Base-by-base conservation (phyloP, 2,797 vertebrate genomes). In the Danio aesculapii region DNA sequence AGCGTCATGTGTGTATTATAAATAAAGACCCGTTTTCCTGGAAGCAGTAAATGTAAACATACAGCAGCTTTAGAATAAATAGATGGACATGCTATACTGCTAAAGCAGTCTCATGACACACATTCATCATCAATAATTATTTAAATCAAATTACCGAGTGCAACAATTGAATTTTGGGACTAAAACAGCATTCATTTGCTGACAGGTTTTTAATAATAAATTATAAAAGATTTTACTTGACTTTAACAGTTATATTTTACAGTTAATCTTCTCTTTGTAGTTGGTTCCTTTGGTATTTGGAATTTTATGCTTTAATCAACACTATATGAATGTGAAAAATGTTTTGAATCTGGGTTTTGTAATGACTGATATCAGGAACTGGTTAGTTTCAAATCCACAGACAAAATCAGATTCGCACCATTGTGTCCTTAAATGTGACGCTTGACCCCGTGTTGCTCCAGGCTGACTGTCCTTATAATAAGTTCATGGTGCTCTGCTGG, bases 31-130 rank as follows among this genome's bases (percentile, higher is more conserved):
- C 16, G 39, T 12, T 55, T n/a, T n/a, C 61, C 50, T 64, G 43
- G 74, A 75, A 75, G 52, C 30, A 43, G 41, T 55, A 66, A 57
- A 44, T 66, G 17, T 21, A 39, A 49, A 67, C 75, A 13, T 8
- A 47, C 43, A 8, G 63, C 41, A 8, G 12, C 16, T 46, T 55
- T 11, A 6, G 7, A 66, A n/a, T 46, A 63, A 55, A 14, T 70
- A 30, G 30, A 3, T 21, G 11, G 21, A 62, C 58, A 75, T 57
- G 41, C 16, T 30, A 30, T 6, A 43, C 39, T 57, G 39, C n/a
- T 71, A 14, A 71, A 44, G 55, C 0, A 57, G 16, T 19, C 68
- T 13, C 39, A 55, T 70, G 14, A 30, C 30, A 30, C 30, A 3
- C 16, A 53, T 17, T 12, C 21, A 1, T 21, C 10, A 13, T 11